Evolutionary conservation across 2,888 invertebrate genomes (phyloP).

Genomic region (Harpagoxenus sublaevis): DNA sequence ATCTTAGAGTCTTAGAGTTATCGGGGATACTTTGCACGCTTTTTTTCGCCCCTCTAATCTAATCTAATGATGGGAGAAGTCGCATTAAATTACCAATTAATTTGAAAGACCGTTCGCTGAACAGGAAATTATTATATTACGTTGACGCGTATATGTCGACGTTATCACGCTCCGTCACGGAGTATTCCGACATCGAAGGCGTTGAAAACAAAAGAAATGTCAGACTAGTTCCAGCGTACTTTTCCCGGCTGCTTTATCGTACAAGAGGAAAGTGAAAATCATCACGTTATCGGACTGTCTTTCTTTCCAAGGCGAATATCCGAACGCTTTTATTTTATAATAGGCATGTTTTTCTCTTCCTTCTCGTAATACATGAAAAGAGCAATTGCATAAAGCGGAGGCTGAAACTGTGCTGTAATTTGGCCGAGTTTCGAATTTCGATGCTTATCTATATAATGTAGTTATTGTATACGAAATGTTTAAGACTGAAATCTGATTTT

Average conservation of each 20-base stretch:
- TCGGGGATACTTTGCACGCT: background rate
- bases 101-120: constrained; percentile 1
- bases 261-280: background rate
- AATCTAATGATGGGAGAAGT: constrained; percentile 5
- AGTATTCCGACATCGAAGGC: background rate
- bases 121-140: constrained; percentile 5
- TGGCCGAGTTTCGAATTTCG: background rate
- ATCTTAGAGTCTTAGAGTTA: background rate
- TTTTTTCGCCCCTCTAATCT: background rate
- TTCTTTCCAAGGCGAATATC: background rate
- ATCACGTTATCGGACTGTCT: background rate
- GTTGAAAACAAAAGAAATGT: background rate
- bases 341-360: background rate
- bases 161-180: constrained; percentile 14
- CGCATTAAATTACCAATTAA: constrained; percentile 9
- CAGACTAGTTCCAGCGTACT: background rate
- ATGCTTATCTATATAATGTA: background rate
- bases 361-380: background rate
- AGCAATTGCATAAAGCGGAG: background rate
- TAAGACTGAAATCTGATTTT: too few relatives aligned
- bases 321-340: background rate
- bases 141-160: background rate
- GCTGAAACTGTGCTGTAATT: background rate
- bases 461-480: background rate
- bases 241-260: background rate